Conservation (phyloP, 1,140 invertebrate species). For the Drosophila rhopaloa region DNA sequence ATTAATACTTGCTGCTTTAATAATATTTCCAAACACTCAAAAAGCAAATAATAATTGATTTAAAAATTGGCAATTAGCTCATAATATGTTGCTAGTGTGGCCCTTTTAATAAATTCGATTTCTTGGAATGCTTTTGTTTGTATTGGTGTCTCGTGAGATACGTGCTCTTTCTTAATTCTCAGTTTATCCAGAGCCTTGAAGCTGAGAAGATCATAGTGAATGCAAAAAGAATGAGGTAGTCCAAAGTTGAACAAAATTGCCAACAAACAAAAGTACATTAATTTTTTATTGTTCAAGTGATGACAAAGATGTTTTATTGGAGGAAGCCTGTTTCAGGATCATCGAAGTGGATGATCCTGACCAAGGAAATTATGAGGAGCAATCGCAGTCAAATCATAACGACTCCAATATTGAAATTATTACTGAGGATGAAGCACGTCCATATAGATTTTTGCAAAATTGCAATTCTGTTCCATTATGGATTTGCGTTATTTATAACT, state of each 20-base stretch:
- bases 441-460: constrained; percentile 12
- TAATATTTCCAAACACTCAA: too few species aligned
- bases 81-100: neutral
- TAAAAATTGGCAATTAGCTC: neutral
- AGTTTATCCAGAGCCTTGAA: constrained; percentile 38
- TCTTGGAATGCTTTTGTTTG: neutral
- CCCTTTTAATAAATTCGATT: neutral
- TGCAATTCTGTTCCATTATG: constrained; percentile 38
- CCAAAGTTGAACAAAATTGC: too few species aligned
- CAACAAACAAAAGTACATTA: too few species aligned
- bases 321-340: neutral
- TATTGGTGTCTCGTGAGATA: neutral
- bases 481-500: constrained; percentile 54
- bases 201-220: constrained; percentile 13
- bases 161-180: constrained; percentile 1
- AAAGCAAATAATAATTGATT: neutral
- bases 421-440: neutral
- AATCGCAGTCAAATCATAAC: neutral
- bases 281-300: constrained; percentile 3
- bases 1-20: too few species aligned
- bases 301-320: constrained; percentile 30
- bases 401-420: neutral
- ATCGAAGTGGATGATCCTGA: constrained; percentile 3
- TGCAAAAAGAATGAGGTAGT: constrained; percentile 22
- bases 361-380: neutral